Evolutionary conservation across 2,797 vertebrate genomes (phyloP).

Genomic region (Chrosomus eos): DNA sequence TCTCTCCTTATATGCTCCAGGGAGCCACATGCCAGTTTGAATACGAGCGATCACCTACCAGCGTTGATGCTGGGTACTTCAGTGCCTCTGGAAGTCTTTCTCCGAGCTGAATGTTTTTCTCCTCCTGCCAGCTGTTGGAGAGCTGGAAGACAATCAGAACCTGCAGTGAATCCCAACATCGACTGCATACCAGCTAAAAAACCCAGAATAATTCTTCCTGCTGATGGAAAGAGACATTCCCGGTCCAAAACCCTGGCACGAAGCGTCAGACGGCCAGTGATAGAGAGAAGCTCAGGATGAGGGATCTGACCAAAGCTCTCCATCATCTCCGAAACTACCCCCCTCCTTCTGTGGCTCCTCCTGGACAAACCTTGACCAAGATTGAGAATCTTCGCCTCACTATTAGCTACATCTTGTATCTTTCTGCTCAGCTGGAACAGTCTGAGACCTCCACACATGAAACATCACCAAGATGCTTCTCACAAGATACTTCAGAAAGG

Average conservation of each 20-base stretch:
- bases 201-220: neutral
- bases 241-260: conserved; percentile 53
- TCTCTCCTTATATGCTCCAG: conserved; percentile 49
- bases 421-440: conserved; percentile 76
- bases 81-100: conserved; percentile 57
- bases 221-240: conserved; percentile 29
- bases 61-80: conserved; percentile 62
- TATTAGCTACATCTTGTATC: conserved; percentile 78
- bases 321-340: conserved; percentile 74
- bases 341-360: conserved; percentile 71
- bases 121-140: conserved; percentile 34
- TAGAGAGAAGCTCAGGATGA: conserved; percentile 81
- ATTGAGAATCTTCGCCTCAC: conserved; percentile 78
- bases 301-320: conserved; percentile 76
- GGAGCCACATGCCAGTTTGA: conserved; percentile 41
- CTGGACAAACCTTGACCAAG: conserved; percentile 76
- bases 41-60: conserved; percentile 35
- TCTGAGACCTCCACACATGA: conserved; percentile 34
- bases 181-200: neutral
- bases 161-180: neutral
- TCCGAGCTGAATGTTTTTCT: conserved; percentile 55
- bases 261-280: conserved; percentile 78
- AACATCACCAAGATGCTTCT: neutral
- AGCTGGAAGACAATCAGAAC: neutral
- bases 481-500: conserved; percentile 63